These are phyloP conservation scores for Notarius lentiginosus DNA, from an alignment of 2,113 vertebrate species.

Conservation along the genomic window DNA sequence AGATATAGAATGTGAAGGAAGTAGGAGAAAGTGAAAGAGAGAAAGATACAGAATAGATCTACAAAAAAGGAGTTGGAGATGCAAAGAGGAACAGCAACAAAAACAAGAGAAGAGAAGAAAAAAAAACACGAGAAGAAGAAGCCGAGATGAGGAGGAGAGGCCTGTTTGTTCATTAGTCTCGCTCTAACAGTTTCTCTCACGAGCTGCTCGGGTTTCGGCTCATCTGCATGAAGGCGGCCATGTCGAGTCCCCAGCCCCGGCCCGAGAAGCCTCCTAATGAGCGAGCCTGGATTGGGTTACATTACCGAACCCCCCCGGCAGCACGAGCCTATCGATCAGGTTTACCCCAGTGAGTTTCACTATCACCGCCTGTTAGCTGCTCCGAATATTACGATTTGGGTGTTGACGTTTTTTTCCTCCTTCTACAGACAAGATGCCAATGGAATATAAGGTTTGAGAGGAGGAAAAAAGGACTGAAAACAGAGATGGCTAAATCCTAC, in stretches of 20 bases:
- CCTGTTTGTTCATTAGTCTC: constrained; percentile 55
- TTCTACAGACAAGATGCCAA: constrained; percentile 55
- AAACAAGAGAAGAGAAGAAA: not conserved
- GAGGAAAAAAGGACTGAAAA: constrained; percentile 52
- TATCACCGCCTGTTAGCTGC: constrained; percentile 54
- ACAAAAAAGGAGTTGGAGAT: not conserved
- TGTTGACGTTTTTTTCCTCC: constrained; percentile 62
- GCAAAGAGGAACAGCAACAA: not conserved
- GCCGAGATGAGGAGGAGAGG: constrained; percentile 23
- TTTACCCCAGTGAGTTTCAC: constrained; percentile 63
- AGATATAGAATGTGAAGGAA: not conserved
- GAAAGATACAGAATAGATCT: not conserved
- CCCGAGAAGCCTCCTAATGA: constrained; percentile 56
- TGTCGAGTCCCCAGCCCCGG: constrained; percentile 47
- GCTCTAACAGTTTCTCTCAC: constrained; percentile 48
- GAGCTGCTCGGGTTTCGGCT: constrained; percentile 60
- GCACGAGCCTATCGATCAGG: constrained; percentile 59
- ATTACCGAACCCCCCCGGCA: constrained; percentile 56
- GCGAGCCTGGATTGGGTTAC: constrained; percentile 56
- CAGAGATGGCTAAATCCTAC: constrained; percentile 64
- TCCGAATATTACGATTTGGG: constrained; percentile 55
- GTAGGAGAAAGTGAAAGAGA: not conserved
- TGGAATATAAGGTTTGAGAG: constrained; percentile 57
- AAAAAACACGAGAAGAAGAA: not conserved
- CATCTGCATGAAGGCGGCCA: constrained; percentile 62